phyloP scores from a whole-genome alignment of 2,888 invertebrate genomes.

The Parnassius apollo region DNA sequence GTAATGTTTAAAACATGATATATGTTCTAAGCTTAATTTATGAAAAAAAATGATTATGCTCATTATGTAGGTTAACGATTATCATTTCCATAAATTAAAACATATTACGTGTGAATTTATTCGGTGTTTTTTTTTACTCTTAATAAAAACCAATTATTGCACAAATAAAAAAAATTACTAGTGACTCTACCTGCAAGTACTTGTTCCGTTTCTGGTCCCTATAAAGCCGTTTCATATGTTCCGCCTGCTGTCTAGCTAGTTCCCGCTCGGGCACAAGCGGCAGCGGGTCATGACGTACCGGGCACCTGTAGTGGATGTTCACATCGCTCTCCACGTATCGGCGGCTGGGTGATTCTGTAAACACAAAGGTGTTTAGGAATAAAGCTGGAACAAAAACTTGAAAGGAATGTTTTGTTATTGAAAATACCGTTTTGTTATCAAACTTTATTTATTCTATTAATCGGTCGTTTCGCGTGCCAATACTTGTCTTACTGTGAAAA shows the following conservation, averaged over 20 bases:
- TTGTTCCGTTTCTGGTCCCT: constrained; percentile 94
- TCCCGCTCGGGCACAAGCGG: constrained; percentile 94
- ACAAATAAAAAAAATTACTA: neutral
- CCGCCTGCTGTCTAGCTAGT: constrained; percentile 91
- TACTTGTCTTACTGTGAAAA: too few relatives aligned
- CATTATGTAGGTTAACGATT: too few relatives aligned
- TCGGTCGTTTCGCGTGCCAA: too few relatives aligned
- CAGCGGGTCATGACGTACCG: constrained; percentile 93
- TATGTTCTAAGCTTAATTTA: too few relatives aligned
- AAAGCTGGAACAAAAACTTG: constrained; percentile 16
- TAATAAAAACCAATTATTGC: neutral
- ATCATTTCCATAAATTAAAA: too few relatives aligned
- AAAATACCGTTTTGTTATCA: constrained; percentile 12
- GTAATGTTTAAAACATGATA: too few relatives aligned
- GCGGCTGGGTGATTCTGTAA: constrained; percentile 87
- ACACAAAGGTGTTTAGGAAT: constrained; percentile 22
- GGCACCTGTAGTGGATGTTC: constrained; percentile 95
- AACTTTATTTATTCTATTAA: neutral
- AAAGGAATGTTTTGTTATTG: constrained; percentile 13
- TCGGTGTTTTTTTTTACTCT: too few relatives aligned
- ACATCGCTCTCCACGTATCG: constrained; percentile 96
- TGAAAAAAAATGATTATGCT: too few relatives aligned
- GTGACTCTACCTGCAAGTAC: constrained; percentile 86
- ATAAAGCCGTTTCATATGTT: constrained; percentile 94
- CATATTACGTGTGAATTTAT: too few relatives aligned